Evolutionary conservation across 2,888 invertebrate species (phyloP).

Genomic region (Brenthis daphne): DNA sequence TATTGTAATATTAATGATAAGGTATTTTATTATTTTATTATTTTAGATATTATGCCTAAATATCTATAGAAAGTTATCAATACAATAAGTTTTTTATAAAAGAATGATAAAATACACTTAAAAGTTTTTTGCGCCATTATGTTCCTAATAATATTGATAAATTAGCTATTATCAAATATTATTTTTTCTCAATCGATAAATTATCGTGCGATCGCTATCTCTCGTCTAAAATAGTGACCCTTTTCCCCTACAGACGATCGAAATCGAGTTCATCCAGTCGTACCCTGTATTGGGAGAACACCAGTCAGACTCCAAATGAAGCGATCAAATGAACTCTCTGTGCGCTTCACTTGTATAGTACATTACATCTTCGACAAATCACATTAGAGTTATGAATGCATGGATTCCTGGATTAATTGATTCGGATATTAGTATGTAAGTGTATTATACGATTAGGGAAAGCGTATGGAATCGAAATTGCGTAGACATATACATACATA

Average conservation of each 20-base stretch:
- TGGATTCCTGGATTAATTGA: slow-evolving; percentile 47
- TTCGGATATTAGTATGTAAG: slow-evolving; percentile 32
- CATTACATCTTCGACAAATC: slow-evolving; percentile 55
- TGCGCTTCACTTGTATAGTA: slow-evolving; percentile 55
- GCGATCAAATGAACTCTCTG: slow-evolving; percentile 58
- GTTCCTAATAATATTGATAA: too few relatives aligned
- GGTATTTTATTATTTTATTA: too few relatives aligned
- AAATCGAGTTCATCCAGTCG: slow-evolving; percentile 65
- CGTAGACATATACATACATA: background rate
- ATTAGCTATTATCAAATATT: too few relatives aligned
- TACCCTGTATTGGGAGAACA: slow-evolving; percentile 49
- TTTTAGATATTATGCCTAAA: too few relatives aligned
- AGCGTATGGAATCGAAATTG: slow-evolving; percentile 11
- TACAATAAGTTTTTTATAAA: too few relatives aligned
- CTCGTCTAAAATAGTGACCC: slow-evolving; percentile 41
- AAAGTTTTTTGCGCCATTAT: too few relatives aligned
- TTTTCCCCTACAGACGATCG: slow-evolving; percentile 55
- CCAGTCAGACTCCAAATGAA: slow-evolving; percentile 56
- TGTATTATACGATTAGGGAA: slow-evolving; percentile 24
- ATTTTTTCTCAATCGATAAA: background rate
- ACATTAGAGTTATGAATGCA: slow-evolving; percentile 54
- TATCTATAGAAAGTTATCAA: too few relatives aligned
- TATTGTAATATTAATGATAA: too few relatives aligned
- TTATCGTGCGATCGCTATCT: slow-evolving; percentile 26
- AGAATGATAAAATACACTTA: too few relatives aligned